phyloP scores from a whole-genome alignment of 2,113 vertebrate genomes.

The Oxyruncus cristatus region DNA sequence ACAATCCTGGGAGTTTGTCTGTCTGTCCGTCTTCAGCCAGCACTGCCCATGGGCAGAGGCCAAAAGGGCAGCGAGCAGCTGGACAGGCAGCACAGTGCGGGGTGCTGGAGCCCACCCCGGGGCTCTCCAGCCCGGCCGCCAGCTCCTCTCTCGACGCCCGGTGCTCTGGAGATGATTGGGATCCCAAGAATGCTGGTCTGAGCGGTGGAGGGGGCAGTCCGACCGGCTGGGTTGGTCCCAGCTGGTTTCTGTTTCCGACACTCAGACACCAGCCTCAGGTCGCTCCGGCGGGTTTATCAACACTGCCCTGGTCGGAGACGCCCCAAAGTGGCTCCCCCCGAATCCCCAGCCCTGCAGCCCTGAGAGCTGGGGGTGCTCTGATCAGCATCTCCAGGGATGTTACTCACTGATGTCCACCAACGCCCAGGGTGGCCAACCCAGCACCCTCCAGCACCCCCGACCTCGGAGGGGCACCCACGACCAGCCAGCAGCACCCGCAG shows the following conservation, averaged over 20 bases:
- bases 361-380: neutral
- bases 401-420: neutral
- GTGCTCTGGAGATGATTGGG: constrained; percentile 40
- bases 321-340: neutral
- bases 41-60: neutral
- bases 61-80: neutral
- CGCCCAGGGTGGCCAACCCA: neutral
- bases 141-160: neutral
- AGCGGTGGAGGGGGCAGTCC: constrained; percentile 49
- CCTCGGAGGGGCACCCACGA: neutral
- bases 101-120: neutral
- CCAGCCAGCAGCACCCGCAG: neutral
- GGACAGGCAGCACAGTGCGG: neutral
- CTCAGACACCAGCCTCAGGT: constrained; percentile 60
- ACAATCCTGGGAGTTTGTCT: neutral
- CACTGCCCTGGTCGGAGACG: neutral
- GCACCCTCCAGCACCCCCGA: no score
- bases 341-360: neutral
- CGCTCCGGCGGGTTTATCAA: constrained; percentile 11
- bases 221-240: constrained; percentile 64
- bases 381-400: neutral
- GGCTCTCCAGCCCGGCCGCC: neutral
- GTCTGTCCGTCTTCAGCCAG: neutral
- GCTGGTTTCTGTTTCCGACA: constrained; percentile 66
- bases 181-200: constrained; percentile 49